phyloP scores from a whole-genome alignment of 2,888 invertebrate genomes.

The Conops quadrifasciatus region DNA sequence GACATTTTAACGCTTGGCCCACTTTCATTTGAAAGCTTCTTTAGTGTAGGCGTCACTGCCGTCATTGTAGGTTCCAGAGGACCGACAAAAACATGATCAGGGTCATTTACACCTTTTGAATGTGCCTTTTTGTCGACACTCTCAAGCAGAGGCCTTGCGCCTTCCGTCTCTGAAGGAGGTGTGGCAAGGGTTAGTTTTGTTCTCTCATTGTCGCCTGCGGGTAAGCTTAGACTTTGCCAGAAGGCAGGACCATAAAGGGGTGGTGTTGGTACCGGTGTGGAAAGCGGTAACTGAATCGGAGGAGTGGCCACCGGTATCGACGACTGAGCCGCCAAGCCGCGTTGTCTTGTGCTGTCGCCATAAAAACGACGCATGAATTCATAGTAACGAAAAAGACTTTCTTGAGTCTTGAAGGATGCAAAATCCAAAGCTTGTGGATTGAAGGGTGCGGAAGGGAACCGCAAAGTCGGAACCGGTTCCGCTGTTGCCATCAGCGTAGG shows the following conservation, averaged over 20 bases:
- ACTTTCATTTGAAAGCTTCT: constrained; percentile 17
- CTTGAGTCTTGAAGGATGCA: constrained; percentile 56
- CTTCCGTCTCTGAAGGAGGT: constrained; percentile 36
- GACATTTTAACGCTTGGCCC: neutral
- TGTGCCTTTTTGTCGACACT: neutral
- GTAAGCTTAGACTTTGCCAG: constrained; percentile 50
- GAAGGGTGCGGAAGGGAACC: constrained; percentile 21
- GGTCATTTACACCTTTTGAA: too few species aligned
- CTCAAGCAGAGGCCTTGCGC: neutral
- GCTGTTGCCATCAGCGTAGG: constrained; percentile 15
- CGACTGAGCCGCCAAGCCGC: neutral
- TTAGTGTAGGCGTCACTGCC: neutral
- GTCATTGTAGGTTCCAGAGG: too few species aligned
- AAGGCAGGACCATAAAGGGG: constrained; percentile 51
- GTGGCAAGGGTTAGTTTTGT: constrained; percentile 32
- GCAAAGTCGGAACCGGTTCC: constrained; percentile 31
- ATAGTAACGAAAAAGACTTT: constrained; percentile 59
- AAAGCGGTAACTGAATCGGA: constrained; percentile 27
- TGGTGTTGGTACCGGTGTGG: constrained; percentile 50
- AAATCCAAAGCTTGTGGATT: constrained; percentile 50
- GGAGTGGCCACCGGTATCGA: neutral
- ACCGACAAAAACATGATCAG: too few species aligned
- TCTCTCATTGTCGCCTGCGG: constrained; percentile 38
- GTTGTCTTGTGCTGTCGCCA: constrained; percentile 44
- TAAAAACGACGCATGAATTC: constrained; percentile 62